Percentiles rank a stretch among this genome's conserved stretches.
Evolutionary conservation across 37 sponge, comb jelly and placozoan genomes (phyloP).

Genomic region (Dysidea cf. avara): DNA sequence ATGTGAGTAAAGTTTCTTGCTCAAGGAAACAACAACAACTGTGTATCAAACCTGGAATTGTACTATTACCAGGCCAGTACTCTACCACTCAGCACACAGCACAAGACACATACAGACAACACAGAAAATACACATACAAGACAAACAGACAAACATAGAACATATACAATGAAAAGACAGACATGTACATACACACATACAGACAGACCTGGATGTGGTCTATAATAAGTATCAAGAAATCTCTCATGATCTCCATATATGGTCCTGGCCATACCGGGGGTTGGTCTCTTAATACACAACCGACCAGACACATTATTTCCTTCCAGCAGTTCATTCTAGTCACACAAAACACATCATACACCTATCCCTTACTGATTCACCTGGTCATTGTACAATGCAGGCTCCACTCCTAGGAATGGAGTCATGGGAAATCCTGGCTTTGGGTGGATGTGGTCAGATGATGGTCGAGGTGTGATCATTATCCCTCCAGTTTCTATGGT

Average conservation of each 20-base stretch:
- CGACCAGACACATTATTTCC: conserved; percentile 70
- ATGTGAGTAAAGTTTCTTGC: too few relatives aligned
- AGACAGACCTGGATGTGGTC: conserved; percentile 75
- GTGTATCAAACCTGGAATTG: too few relatives aligned
- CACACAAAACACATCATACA: neutral
- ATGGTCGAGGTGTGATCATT: conserved; percentile 89
- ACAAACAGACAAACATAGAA: too few relatives aligned
- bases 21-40: too few relatives aligned
- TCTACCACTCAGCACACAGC: too few relatives aligned
- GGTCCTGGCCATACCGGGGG: conserved; percentile 91
- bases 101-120: too few relatives aligned
- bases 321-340: conserved; percentile 54
- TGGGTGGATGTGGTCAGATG: conserved; percentile 59
- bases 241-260: conserved; percentile 86
- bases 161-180: too few relatives aligned
- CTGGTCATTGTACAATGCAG: conserved; percentile 74
- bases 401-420: conserved; percentile 93
- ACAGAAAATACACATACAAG: too few relatives aligned
- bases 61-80: too few relatives aligned
- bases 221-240: conserved; percentile 83
- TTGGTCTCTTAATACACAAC: conserved; percentile 76
- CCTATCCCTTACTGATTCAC: conserved; percentile 13
- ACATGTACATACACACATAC: too few relatives aligned
- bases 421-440: conserved; percentile 94
- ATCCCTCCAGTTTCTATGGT: conserved; percentile 90